These are phyloP conservation scores for Parelbella ahira DNA, from an alignment of 2,888 invertebrate genomes.

Conservation along the genomic window DNA sequence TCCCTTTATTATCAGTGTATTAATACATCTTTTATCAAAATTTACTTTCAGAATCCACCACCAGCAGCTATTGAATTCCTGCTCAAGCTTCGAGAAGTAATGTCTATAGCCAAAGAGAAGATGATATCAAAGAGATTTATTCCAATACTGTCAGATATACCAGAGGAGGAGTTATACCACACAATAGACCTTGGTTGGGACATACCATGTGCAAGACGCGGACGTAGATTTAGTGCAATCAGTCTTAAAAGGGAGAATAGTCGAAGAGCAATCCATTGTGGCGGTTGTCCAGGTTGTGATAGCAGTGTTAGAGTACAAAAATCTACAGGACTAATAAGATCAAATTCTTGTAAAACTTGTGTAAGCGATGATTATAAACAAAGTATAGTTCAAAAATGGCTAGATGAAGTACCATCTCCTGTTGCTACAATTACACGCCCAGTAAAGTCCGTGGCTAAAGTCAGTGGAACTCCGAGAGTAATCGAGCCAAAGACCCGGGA, in stretches of 20 bases:
- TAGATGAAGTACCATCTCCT: constrained; percentile 84
- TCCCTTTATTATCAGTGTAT: no score
- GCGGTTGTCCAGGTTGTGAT: constrained; percentile 85
- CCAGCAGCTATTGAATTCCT: constrained; percentile 95
- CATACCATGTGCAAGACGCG: constrained; percentile 71
- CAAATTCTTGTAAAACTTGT: constrained; percentile 80
- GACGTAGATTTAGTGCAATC: constrained; percentile 77
- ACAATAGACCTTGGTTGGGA: constrained; percentile 74
- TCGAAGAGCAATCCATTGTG: constrained; percentile 77
- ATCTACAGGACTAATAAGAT: constrained; percentile 54
- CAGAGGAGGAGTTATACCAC: constrained; percentile 85
- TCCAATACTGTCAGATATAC: constrained; percentile 88
- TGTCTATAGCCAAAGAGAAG: constrained; percentile 92
- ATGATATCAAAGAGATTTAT: constrained; percentile 90
- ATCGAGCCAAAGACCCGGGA: constrained; percentile 50
- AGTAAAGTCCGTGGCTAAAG: constrained; percentile 62
- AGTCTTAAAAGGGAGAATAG: constrained; percentile 83
- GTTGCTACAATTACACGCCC: constrained; percentile 40
- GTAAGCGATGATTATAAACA: constrained; percentile 85
- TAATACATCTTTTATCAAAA: no score
- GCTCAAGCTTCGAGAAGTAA: constrained; percentile 93
- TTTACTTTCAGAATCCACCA: constrained; percentile 87
- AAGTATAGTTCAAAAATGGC: constrained; percentile 87
- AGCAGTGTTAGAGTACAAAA: constrained; percentile 51
- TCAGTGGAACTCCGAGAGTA: constrained; percentile 63